phyloP scores from a whole-genome alignment of 2,797 vertebrate genomes.

The Lepilemur septentrionalis region DNA sequence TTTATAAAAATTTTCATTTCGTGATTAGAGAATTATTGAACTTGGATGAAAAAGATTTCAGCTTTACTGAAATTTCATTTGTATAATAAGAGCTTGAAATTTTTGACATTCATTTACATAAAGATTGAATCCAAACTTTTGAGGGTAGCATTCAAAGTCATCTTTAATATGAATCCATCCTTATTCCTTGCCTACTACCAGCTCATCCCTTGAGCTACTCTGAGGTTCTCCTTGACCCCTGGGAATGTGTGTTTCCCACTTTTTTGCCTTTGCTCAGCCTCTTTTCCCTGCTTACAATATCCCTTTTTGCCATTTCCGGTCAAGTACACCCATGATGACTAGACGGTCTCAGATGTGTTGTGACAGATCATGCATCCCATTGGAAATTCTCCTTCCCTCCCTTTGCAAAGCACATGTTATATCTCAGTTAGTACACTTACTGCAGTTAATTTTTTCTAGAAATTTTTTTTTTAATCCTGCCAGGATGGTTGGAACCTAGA shows the following conservation, averaged over 20 bases:
- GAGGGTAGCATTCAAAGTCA: neutral
- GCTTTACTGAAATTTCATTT: slow-evolving; percentile 44
- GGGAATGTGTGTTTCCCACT: neutral
- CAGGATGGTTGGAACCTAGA: neutral
- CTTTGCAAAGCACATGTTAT: neutral
- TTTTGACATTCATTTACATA: slow-evolving; percentile 37
- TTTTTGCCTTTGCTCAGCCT: neutral
- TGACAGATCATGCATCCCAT: neutral
- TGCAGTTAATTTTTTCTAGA: neutral
- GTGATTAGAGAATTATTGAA: slow-evolving; percentile 27
- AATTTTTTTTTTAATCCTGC: neutral
- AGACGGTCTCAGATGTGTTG: neutral
- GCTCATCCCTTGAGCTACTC: neutral
- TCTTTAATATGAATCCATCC: neutral
- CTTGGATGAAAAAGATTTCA: slow-evolving; percentile 22
- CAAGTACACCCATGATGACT: rapidly evolving
- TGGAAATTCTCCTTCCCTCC: neutral
- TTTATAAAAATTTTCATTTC: slow-evolving; percentile 38
- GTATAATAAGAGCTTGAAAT: slow-evolving; percentile 35
- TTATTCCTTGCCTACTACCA: neutral
- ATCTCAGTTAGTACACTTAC: neutral
- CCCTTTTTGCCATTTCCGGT: neutral
- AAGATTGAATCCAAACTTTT: slow-evolving; percentile 31
- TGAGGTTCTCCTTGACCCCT: neutral
- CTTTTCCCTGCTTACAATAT: neutral